phyloP scores from a whole-genome alignment of 2,888 invertebrate genomes.

The Cristatella mucedo region DNA sequence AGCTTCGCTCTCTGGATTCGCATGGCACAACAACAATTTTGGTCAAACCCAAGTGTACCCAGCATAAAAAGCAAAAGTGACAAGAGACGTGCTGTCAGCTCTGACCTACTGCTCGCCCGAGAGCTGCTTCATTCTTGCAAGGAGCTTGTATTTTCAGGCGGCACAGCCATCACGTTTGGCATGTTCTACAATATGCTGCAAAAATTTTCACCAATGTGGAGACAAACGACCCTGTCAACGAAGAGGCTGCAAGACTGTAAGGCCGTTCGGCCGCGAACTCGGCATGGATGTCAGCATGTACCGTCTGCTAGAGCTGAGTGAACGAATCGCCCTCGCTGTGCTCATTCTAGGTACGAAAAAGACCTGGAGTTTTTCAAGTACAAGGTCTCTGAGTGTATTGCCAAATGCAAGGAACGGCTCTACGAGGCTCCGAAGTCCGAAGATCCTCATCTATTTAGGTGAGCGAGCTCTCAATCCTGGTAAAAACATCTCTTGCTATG shows the following conservation, averaged over 20 bases:
- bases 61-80: too few species aligned
- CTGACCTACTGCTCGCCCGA: too few species aligned
- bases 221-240: constrained; percentile 53
- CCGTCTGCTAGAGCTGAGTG: constrained; percentile 13
- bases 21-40: too few species aligned
- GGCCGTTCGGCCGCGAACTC: not conserved
- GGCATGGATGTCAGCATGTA: constrained; percentile 13
- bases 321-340: constrained; percentile 4
- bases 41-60: too few species aligned
- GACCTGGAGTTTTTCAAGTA: constrained; percentile 55
- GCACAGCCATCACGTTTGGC: constrained; percentile 69
- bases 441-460: constrained; percentile 62
- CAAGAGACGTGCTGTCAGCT: too few species aligned
- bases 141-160: too few species aligned
- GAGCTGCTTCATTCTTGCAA: too few species aligned
- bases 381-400: constrained; percentile 54
- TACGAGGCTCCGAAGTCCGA: constrained; percentile 57
- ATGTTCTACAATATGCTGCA: constrained; percentile 66
- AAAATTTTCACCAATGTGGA: constrained; percentile 69
- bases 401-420: constrained; percentile 53
- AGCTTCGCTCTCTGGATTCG: too few species aligned
- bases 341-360: constrained; percentile 51
- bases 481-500: too few species aligned
- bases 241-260: constrained; percentile 49
- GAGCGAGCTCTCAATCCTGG: constrained; percentile 11